These are phyloP conservation scores for Colinus virginianus DNA, from an alignment of 2,113 vertebrate genomes.

Conservation along the genomic window DNA sequence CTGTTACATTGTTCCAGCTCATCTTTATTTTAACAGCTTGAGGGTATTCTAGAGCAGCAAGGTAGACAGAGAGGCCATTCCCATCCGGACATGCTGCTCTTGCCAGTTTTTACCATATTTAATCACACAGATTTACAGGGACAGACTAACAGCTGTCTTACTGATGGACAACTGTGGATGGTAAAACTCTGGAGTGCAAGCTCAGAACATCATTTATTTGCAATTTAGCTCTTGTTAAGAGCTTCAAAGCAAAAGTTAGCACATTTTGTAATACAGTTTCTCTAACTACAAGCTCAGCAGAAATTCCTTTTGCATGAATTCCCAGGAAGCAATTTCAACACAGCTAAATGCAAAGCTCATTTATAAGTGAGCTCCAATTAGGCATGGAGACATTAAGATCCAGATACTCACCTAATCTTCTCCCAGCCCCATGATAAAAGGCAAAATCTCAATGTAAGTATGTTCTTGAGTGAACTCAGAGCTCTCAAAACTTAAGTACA, in stretches of 20 bases:
- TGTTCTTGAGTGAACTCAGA: not conserved
- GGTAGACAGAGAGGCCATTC: not conserved
- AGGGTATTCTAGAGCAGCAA: conserved; percentile 15
- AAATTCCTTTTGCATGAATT: not conserved
- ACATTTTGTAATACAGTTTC: not conserved
- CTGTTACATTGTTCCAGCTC: conserved; percentile 75
- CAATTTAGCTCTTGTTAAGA: not conserved
- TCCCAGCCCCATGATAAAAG: not conserved
- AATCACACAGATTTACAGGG: not conserved
- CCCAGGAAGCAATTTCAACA: not conserved
- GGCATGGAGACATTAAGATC: not conserved
- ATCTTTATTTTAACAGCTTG: conserved; percentile 78
- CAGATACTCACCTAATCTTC: not conserved
- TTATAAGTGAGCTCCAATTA: not conserved
- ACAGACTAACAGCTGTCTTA: not conserved
- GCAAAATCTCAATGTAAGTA: not conserved
- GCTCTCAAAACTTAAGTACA: not conserved
- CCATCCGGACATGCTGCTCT: not conserved
- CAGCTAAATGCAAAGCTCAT: not conserved
- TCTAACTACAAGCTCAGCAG: not conserved
- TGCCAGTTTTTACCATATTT: not conserved
- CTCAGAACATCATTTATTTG: not conserved
- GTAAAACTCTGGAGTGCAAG: not conserved
- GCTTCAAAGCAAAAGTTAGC: not conserved
- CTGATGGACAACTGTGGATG: not conserved